Percentiles rank a stretch among this genome's conserved stretches.
Conservation (phyloP, 1,140 invertebrate species). For the Drosophila ficusphila region DNA sequence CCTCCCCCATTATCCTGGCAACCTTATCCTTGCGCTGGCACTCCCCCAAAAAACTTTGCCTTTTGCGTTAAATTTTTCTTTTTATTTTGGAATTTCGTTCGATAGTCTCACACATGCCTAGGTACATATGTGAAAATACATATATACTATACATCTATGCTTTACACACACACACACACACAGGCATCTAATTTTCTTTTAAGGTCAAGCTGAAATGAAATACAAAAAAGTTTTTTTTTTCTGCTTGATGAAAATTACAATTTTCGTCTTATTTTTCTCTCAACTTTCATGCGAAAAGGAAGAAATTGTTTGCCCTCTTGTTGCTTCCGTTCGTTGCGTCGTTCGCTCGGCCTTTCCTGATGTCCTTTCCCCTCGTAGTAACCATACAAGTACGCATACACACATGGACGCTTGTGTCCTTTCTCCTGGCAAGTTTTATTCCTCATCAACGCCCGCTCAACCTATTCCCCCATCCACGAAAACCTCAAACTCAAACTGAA, state of each 20-base stretch:
- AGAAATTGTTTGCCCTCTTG: constrained; percentile 66
- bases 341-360: constrained; percentile 18
- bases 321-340: constrained; percentile 71
- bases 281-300: constrained; percentile 67
- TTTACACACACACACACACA: constrained; percentile 26
- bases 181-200: constrained; percentile 75
- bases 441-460: constrained; percentile 58
- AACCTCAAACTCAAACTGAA: constrained; percentile 5
- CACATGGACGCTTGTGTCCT: constrained; percentile 12
- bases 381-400: constrained; percentile 59
- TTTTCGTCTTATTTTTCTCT: constrained; percentile 80
- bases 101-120: constrained; percentile 56
- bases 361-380: constrained; percentile 32
- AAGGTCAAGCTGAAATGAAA: constrained; percentile 75
- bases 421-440: constrained; percentile 46
- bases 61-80: constrained; percentile 82
- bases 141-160: constrained; percentile 1
- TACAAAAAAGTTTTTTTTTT: constrained; percentile 59
- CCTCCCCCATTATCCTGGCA: constrained; percentile 20
- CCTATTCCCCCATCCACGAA: constrained; percentile 15
- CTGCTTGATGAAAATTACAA: constrained; percentile 79
- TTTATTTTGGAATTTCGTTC: constrained; percentile 81
- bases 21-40: constrained; percentile 30
- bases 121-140: constrained; percentile 20
- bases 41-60: constrained; percentile 63